Evolutionary conservation across 2,888 invertebrate genomes (phyloP).

Genomic region (Xanthorhoe spadicearia): DNA sequence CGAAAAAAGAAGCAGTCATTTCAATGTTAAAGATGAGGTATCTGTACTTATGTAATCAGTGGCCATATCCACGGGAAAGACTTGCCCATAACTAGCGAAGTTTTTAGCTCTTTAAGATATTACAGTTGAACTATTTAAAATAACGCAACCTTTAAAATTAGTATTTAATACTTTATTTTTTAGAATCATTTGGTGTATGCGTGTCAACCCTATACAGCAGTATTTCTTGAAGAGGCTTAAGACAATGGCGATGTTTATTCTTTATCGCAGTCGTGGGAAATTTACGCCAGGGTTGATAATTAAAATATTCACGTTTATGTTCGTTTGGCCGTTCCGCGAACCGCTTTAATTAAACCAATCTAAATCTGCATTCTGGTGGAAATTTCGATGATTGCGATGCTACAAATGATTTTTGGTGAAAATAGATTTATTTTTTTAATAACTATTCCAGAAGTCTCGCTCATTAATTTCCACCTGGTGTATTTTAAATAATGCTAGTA

Average conservation of each 20-base stretch:
- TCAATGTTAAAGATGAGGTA: too few relatives aligned
- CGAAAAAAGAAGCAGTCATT: too few relatives aligned
- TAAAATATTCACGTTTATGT: conserved; percentile 78
- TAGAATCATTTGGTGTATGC: neutral
- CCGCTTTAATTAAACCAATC: conserved; percentile 74
- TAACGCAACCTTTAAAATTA: too few relatives aligned
- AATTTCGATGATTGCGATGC: conserved; percentile 17
- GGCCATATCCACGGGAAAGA: too few relatives aligned
- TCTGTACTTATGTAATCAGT: too few relatives aligned
- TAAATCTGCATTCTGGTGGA: conserved; percentile 58
- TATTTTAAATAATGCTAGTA: too few relatives aligned
- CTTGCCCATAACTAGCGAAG: too few relatives aligned
- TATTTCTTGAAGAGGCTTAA: conserved; percentile 79
- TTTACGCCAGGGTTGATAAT: conserved; percentile 79
- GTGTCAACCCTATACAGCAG: conserved; percentile 67
- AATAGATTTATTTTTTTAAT: neutral
- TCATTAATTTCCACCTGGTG: too few relatives aligned
- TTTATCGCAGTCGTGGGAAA: conserved; percentile 85
- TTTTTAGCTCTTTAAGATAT: too few relatives aligned
- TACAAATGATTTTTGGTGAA: conserved; percentile 8
- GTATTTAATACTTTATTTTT: too few relatives aligned
- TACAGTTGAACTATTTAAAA: too few relatives aligned
- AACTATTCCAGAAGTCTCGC: too few relatives aligned
- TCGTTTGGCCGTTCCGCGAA: conserved; percentile 50
- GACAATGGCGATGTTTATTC: conserved; percentile 82